Percentiles rank a stretch among this genome's conserved stretches.
Evolutionary conservation across 2,888 invertebrate genomes (phyloP).

Genomic region (Nephrocerus scutellatus): DNA sequence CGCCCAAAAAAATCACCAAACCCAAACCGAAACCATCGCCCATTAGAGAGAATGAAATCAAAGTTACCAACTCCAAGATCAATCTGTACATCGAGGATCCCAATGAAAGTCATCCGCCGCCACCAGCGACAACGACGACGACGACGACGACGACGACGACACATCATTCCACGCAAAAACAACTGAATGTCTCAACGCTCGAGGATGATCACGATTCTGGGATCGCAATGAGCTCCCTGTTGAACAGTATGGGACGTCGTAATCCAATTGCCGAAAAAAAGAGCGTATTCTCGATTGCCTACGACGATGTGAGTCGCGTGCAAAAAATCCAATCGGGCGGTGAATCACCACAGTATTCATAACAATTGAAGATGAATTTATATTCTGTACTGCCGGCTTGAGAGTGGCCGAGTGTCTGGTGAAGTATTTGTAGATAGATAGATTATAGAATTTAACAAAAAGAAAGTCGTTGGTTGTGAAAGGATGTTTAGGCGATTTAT

Average conservation of each 20-base stretch:
- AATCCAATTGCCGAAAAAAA: constrained; percentile 77
- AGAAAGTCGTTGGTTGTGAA: too few species aligned
- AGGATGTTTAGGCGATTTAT: too few species aligned
- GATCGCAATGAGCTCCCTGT: constrained; percentile 62
- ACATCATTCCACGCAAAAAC: constrained; percentile 39
- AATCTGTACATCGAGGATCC: constrained; percentile 35
- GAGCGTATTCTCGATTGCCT: constrained; percentile 88
- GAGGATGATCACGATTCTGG: constrained; percentile 72
- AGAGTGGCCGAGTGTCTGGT: too few species aligned
- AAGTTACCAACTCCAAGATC: constrained; percentile 39
- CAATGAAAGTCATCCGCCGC: constrained; percentile 33
- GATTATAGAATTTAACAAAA: too few species aligned
- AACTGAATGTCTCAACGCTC: constrained; percentile 54
- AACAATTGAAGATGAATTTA: constrained; percentile 21
- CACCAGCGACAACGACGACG: constrained; percentile 38
- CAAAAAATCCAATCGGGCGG: constrained; percentile 74
- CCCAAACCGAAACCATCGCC: constrained; percentile 42
- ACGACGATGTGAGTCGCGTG: constrained; percentile 77
- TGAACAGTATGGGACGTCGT: constrained; percentile 55
- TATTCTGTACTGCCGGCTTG: not conserved
- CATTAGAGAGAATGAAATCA: constrained; percentile 46
- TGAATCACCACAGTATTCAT: constrained; percentile 61
- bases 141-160: constrained; percentile 13
- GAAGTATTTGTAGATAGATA: too few species aligned
- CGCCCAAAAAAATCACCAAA: constrained; percentile 19